Conservation (phyloP, 2,888 invertebrate species). For the Sphaerophoria taeniata region DNA sequence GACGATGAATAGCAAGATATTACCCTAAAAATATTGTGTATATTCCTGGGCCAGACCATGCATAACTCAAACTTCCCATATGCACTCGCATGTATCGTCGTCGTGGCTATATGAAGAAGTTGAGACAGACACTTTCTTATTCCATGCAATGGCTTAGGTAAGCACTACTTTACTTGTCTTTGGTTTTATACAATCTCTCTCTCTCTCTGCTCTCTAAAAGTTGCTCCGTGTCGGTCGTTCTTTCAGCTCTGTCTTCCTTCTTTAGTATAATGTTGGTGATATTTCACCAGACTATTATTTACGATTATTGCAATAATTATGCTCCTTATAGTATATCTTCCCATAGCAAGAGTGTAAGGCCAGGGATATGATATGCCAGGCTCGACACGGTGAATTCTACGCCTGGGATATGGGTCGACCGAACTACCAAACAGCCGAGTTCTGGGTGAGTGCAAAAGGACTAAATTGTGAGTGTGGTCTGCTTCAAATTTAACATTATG, state of each 20-base stretch:
- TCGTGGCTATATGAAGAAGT: conserved; percentile 17
- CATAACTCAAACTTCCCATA: conserved; percentile 69
- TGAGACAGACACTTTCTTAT: conserved; percentile 59
- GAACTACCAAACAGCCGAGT: background rate
- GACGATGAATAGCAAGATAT: conserved; percentile 44
- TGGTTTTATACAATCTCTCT: conserved; percentile 6
- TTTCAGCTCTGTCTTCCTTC: conserved; percentile 1
- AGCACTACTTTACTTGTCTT: conserved; percentile 41
- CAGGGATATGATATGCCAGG: conserved; percentile 40
- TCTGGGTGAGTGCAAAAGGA: conserved; percentile 18
- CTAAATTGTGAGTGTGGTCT: conserved; percentile 64
- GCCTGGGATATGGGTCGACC: background rate
- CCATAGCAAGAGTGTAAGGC: conserved; percentile 20
- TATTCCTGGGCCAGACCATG: conserved; percentile 45
- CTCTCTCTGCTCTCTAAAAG: background rate
- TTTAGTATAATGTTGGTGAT: conserved; percentile 64
- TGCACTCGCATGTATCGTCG: conserved; percentile 59
- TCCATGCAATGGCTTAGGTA: conserved; percentile 50
- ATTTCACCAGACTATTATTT: conserved; percentile 75
- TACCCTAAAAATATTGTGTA: conserved; percentile 66
- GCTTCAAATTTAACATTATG: conserved; percentile 44
- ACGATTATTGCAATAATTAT: conserved; percentile 76
- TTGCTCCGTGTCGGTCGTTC: too few species aligned
- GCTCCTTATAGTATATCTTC: conserved; percentile 65
- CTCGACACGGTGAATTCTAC: conserved; percentile 10